Evolutionary conservation across 2,888 invertebrate species (phyloP).

Genomic region (Chironomus tentans): DNA sequence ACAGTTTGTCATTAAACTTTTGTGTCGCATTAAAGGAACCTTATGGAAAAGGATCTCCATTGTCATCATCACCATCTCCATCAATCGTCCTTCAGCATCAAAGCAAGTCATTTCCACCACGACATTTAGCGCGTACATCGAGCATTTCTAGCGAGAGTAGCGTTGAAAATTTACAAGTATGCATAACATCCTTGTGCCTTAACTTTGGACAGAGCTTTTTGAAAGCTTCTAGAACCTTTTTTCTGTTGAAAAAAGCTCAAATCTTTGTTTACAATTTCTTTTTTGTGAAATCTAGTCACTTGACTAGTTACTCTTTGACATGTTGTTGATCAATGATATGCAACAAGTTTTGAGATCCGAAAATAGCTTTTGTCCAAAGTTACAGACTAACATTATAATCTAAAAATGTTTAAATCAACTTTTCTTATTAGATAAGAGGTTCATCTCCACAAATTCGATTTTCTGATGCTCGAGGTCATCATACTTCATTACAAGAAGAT

Average conservation of each 20-base stretch:
- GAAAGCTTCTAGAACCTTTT: no score
- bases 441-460: constrained; percentile 71
- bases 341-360: no score
- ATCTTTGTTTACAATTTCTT: no score
- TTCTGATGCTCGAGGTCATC: constrained; percentile 60
- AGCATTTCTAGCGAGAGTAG: constrained; percentile 78
- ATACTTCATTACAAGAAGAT: constrained; percentile 43
- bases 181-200: background rate
- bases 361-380: no score
- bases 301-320: no score
- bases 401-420: background rate
- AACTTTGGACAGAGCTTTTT: background rate
- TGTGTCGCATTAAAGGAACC: no score
- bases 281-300: no score
- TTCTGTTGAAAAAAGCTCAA: no score
- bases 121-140: constrained; percentile 60
- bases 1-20: no score
- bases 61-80: constrained; percentile 44
- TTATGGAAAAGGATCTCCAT: constrained; percentile 21
- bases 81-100: constrained; percentile 55
- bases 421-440: constrained; percentile 55
- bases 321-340: no score
- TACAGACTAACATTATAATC: no score
- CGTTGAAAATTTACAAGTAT: constrained; percentile 55
- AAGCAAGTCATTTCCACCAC: constrained; percentile 56